A percentile compares a stretch with the other conserved stretches of the same genome.
These are phyloP conservation scores for Chloropsis cyanopogon DNA, from an alignment of 2,113 vertebrate genomes.

Conservation along the genomic window DNA sequence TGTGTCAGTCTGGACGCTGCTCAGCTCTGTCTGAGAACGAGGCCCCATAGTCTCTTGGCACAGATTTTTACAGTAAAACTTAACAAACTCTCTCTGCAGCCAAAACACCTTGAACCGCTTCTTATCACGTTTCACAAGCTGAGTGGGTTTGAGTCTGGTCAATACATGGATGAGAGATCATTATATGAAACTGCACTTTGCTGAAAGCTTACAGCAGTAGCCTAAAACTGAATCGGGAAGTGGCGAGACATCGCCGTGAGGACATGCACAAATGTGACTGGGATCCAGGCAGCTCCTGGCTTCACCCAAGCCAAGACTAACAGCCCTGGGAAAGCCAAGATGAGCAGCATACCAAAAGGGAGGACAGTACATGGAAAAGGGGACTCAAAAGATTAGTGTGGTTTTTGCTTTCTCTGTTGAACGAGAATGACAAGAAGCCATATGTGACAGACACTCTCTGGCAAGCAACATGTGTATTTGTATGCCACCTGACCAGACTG, in stretches of 20 bases:
- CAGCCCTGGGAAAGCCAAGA: neutral
- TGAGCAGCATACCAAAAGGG: neutral
- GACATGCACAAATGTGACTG: neutral
- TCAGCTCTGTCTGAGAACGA: neutral
- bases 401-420: neutral
- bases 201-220: neutral
- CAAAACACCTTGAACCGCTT: conserved; percentile 15
- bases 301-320: neutral
- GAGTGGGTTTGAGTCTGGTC: neutral
- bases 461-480: neutral
- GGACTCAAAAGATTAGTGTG: neutral
- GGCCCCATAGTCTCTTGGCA: neutral
- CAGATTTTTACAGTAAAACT: neutral
- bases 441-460: neutral
- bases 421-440: neutral
- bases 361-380: neutral
- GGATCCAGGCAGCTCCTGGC: neutral
- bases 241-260: neutral
- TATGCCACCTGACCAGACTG: neutral
- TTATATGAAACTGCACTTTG: neutral
- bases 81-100: conserved; percentile 12
- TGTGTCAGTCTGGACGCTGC: neutral
- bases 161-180: neutral
- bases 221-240: neutral
- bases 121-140: conserved; percentile 43